Conservation (phyloP, 2,113 vertebrate species). For the Bambusicola thoracicus region DNA sequence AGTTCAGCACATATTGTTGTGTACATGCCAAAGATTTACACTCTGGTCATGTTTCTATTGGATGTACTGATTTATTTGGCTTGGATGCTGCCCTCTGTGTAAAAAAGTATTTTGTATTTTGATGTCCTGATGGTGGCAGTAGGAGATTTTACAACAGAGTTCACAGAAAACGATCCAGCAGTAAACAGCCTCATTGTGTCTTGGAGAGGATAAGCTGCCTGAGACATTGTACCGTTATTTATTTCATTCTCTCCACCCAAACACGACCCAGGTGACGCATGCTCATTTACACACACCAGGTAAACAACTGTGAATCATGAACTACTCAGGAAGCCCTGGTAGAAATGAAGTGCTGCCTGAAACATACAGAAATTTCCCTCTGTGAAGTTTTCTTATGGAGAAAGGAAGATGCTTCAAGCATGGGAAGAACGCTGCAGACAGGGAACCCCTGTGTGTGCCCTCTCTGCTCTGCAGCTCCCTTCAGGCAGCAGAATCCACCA, state of each 20-base stretch:
- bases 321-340: neutral
- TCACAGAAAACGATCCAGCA: neutral
- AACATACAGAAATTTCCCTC: neutral
- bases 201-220: slow-evolving; percentile 4
- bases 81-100: neutral
- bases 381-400: neutral
- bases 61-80: neutral
- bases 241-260: neutral
- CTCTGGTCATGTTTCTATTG: neutral
- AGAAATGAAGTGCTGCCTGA: neutral
- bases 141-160: slow-evolving; percentile 8
- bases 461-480: neutral
- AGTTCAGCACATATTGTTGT: neutral
- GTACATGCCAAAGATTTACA: neutral
- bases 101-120: neutral
- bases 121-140: slow-evolving; percentile 60
- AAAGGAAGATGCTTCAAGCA: neutral
- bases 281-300: neutral
- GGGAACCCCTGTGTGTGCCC: rapidly evolving
- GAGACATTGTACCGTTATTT: neutral
- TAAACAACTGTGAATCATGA: neutral
- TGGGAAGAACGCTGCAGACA: neutral
- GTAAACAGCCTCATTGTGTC: slow-evolving; percentile 17
- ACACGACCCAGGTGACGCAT: neutral
- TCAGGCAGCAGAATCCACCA: neutral